phyloP scores from a whole-genome alignment of 2,888 invertebrate genomes.

The Parasteatoda lunata region DNA sequence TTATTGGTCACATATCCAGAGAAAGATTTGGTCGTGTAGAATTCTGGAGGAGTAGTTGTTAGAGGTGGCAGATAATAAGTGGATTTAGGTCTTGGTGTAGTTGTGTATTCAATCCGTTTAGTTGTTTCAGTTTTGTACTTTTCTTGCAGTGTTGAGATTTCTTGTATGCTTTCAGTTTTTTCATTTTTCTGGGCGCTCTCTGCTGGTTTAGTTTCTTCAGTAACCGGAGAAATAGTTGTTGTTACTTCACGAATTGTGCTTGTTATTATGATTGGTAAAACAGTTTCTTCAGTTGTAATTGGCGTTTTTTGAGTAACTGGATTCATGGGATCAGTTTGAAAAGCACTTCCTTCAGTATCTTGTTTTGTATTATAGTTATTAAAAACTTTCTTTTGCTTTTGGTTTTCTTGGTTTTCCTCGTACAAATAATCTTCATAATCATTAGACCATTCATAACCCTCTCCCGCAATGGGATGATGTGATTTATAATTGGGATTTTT shows the following conservation, averaged over 20 bases:
- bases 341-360: no score
- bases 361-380: background rate
- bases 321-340: background rate
- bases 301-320: background rate
- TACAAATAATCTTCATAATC: conserved; percentile 56
- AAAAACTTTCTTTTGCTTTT: background rate
- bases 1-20: conserved; percentile 32
- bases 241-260: background rate
- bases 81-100: conserved; percentile 20
- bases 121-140: background rate
- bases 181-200: background rate
- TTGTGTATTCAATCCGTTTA: background rate
- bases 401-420: conserved; percentile 15
- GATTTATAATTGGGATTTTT: conserved; percentile 33
- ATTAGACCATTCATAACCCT: conserved; percentile 11
- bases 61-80: conserved; percentile 21
- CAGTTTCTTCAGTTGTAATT: background rate
- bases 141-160: background rate
- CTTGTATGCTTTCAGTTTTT: background rate
- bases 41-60: conserved; percentile 7
- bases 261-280: background rate
- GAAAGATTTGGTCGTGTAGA: conserved; percentile 36
- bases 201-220: background rate
- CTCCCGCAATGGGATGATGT: conserved; percentile 19
- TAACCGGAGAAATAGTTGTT: background rate